Base-by-base conservation (phyloP, 2,888 invertebrate genomes). In the Pristionchus fissidentatus region DNA sequence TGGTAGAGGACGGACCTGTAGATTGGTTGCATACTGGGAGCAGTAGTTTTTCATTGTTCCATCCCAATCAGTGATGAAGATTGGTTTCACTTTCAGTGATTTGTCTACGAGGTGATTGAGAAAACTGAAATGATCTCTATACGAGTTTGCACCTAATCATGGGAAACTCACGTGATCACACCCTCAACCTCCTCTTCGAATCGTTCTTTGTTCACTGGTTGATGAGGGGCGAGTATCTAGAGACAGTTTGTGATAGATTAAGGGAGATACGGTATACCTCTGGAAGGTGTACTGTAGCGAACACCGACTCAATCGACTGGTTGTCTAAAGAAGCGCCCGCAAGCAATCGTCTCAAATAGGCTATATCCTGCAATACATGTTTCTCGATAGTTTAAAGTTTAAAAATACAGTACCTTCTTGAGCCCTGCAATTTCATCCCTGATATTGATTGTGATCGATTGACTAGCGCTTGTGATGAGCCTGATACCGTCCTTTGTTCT, bases 1-100 rank as follows among this genome's bases (percentile, higher is more conserved):
- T 29, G 26, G 8, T 13, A 35, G 5, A 35, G 29, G n/a, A n/a
- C 15, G 35, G 13, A 89, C 90, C 87, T 91, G 91, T 13, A 92
- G 80, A 84, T 92, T 92, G 5, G 92, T 92, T 8, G 90, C 90
- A 83, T 92, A 92, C 83, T 92, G 92, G 1, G 89, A 88, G 77
- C 90, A 90, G 83, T 92, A 92, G 84, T 92, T 92, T 85, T 92
- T 92, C 92, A 92, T 92, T 0, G 92, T 92, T 10, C 92, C 92
- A 85, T 92, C 92, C 92, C 92, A 92, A 79, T 92, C 92, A 8
- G 92, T 92, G 62, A 92, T 88, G 57, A 92, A 87, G 26, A 88
- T 55, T 26, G 87, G 87, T 46, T 88, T 88, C 8, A 85, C 55
- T n/a, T 83, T 73, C 8, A 77, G 73, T 0, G 80, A 35, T 22